Percentiles rank a stretch among this genome's conserved stretches.
Evolutionary conservation across 53 echinoderm and acorn worm genomes (phyloP).

Genomic region (Echinarachnius parma): DNA sequence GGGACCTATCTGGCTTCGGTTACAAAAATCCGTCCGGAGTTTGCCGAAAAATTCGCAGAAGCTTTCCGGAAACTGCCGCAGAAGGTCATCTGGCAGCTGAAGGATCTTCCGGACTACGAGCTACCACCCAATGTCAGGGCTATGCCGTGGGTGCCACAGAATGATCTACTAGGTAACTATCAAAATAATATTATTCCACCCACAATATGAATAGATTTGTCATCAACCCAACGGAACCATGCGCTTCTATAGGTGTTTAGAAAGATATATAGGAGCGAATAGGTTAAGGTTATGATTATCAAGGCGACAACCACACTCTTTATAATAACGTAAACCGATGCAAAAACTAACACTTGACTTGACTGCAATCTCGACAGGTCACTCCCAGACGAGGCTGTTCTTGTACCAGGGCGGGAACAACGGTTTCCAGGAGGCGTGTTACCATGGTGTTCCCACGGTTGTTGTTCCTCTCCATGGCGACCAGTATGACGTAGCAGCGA

Average conservation of each 20-base stretch:
- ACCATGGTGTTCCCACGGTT: conserved; percentile 24
- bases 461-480: conserved; percentile 23
- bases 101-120: conserved; percentile 1
- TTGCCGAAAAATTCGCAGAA: conserved; percentile 31
- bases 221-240: too few species aligned
- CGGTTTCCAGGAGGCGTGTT: conserved; percentile 25
- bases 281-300: too few species aligned
- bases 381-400: conserved; percentile 21
- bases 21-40: background rate
- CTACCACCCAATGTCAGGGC: conserved; percentile 4
- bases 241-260: too few species aligned
- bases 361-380: too few species aligned
- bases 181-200: too few species aligned
- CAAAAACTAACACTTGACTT: too few species aligned
- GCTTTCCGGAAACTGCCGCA: conserved; percentile 37
- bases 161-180: conserved; percentile 30
- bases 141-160: conserved; percentile 31
- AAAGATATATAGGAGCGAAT: too few species aligned
- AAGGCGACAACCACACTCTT: too few species aligned
- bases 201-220: too few species aligned
- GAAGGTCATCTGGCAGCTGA: conserved; percentile 29
- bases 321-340: too few species aligned
- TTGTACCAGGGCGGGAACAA: conserved; percentile 40
- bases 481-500: conserved; percentile 27
- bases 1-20: conserved; percentile 33